phyloP scores from a whole-genome alignment of 2,113 vertebrate species.

The Opisthocomus hoazin region DNA sequence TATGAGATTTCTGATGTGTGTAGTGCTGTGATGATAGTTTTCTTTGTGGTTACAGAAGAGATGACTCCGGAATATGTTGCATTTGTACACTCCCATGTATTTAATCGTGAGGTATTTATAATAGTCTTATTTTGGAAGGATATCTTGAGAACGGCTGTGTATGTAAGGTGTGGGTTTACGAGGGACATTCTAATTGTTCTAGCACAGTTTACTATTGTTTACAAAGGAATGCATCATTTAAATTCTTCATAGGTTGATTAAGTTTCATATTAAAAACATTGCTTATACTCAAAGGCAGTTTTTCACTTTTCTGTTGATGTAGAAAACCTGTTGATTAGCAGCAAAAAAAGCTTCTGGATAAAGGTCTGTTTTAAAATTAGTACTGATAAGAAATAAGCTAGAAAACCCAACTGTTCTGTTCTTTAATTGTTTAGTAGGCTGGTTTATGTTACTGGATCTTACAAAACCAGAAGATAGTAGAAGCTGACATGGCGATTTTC shows the following conservation, averaged over 20 bases:
- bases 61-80: background rate
- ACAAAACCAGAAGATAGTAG: background rate
- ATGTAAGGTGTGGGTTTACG: background rate
- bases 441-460: background rate
- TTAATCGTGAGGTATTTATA: background rate
- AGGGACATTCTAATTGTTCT: background rate
- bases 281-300: background rate
- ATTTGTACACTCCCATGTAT: background rate
- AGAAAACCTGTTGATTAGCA: background rate
- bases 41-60: background rate
- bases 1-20: background rate
- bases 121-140: background rate
- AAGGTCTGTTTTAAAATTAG: background rate
- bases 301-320: background rate
- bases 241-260: background rate
- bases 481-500: background rate
- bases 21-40: background rate
- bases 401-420: background rate
- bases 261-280: background rate
- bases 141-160: background rate
- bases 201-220: background rate
- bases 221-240: background rate
- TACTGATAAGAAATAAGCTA: background rate
- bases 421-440: background rate
- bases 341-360: background rate